Conservation (phyloP, 2,113 vertebrate species). For the Hemicordylus capensis region DNA sequence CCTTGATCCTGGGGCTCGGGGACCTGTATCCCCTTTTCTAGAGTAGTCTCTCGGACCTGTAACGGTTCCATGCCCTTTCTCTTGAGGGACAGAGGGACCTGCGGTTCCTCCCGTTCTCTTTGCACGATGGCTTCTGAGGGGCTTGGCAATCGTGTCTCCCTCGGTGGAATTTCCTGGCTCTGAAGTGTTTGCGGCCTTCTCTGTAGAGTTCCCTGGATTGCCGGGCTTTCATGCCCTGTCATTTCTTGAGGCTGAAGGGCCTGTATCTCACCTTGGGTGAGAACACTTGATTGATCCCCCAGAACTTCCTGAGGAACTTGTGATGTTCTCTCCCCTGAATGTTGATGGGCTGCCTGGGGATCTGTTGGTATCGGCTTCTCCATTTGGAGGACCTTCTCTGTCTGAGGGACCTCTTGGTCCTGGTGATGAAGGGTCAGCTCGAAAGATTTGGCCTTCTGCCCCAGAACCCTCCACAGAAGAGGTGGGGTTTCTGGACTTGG, state of each 20-base stretch:
- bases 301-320: neutral
- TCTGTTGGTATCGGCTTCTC: neutral
- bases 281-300: neutral
- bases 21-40: neutral
- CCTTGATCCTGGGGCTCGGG: neutral
- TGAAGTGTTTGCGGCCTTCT: neutral
- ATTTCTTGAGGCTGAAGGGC: neutral
- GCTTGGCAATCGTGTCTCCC: neutral
- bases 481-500: neutral
- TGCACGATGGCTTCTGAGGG: neutral
- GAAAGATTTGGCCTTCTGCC: slow-evolving; percentile 9
- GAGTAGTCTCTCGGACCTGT: neutral
- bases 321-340: neutral
- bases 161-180: neutral
- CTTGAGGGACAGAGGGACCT: no score
- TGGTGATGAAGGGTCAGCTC: neutral
- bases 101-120: neutral
- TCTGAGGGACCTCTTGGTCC: neutral
- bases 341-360: no score
- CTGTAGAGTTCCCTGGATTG: neutral
- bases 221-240: neutral
- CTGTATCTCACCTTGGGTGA: neutral
- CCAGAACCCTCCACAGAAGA: slow-evolving; percentile 8
- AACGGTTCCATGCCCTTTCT: neutral
- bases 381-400: neutral